Evolutionary conservation across 2,797 vertebrate species (phyloP).

Genomic region (Danionella dracula): DNA sequence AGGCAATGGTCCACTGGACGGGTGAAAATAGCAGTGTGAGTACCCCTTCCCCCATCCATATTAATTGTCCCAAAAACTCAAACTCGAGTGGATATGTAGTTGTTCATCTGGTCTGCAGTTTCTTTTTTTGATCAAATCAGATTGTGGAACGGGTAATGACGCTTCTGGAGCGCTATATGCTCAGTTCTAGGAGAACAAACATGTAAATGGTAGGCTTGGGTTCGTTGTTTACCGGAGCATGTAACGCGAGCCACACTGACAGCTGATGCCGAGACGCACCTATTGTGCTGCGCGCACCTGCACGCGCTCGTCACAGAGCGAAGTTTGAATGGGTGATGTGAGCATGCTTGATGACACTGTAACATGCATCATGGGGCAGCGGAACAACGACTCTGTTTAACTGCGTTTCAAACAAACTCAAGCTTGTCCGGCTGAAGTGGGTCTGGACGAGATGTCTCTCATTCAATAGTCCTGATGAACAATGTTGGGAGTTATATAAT

Average conservation of each 20-base stretch:
- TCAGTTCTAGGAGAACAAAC: no score
- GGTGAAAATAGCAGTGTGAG: constrained; percentile 98
- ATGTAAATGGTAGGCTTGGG: not conserved
- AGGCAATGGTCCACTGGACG: constrained; percentile 99
- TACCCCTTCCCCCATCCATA: constrained; percentile 43
- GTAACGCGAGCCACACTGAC: constrained; percentile 7
- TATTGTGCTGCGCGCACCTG: constrained; percentile 17
- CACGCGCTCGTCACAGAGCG: not conserved
- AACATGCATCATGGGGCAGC: not conserved
- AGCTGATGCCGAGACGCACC: constrained; percentile 12
- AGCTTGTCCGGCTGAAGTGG: constrained; percentile 31
- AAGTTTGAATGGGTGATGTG: not conserved
- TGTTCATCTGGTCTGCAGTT: not conserved
- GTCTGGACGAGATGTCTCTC: constrained; percentile 58
- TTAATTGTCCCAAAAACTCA: constrained; percentile 6
- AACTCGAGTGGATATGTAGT: not conserved
- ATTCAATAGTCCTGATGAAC: constrained; percentile 39
- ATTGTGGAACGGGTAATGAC: not conserved
- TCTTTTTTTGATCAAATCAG: not conserved
- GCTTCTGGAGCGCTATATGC: not conserved
- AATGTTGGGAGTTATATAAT: no score
- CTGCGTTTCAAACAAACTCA: constrained; percentile 5
- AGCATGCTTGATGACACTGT: no score
- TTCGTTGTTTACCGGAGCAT: not conserved
- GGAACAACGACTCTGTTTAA: no score